Evolutionary conservation across 2,888 invertebrate species (phyloP).

Genomic region (Acanthosoma haemorrhoidale): DNA sequence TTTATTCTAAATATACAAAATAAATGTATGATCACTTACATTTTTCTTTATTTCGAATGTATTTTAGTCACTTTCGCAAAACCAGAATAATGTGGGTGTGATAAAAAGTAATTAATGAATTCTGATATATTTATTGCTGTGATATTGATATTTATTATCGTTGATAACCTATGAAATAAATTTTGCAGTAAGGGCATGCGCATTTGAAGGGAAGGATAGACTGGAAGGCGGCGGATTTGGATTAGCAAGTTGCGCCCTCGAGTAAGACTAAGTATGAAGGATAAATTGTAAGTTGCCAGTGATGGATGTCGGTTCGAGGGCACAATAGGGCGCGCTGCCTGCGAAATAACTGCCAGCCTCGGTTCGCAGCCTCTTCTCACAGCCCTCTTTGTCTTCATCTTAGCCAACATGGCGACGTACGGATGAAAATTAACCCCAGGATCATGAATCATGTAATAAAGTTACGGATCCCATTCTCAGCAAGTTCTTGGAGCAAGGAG

Average conservation of each 20-base stretch:
- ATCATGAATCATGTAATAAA: constrained; percentile 40
- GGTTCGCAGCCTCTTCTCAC: background rate
- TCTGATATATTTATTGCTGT: too few species aligned
- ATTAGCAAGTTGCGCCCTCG: background rate
- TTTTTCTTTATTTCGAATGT: too few species aligned
- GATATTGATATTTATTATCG: too few species aligned
- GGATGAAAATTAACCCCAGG: constrained; percentile 37
- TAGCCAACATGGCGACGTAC: constrained; percentile 5
- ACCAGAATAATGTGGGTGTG: too few species aligned
- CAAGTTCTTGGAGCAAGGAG: constrained; percentile 8
- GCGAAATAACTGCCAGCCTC: constrained; percentile 9
- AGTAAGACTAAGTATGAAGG: background rate
- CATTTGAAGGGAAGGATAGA: background rate
- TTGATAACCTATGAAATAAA: too few species aligned
- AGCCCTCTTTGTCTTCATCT: constrained; percentile 26
- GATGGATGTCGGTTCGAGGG: background rate
- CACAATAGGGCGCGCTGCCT: background rate
- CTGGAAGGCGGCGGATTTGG: background rate
- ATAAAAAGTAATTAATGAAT: too few species aligned
- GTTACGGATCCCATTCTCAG: constrained; percentile 38
- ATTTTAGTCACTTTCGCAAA: too few species aligned
- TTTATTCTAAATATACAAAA: too few species aligned
- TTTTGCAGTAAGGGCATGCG: too few species aligned
- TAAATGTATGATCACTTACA: too few species aligned
- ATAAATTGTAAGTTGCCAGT: constrained; percentile 10